Evolutionary conservation across 2,113 vertebrate species (phyloP).

Genomic region (Chloroceryle aenea): DNA sequence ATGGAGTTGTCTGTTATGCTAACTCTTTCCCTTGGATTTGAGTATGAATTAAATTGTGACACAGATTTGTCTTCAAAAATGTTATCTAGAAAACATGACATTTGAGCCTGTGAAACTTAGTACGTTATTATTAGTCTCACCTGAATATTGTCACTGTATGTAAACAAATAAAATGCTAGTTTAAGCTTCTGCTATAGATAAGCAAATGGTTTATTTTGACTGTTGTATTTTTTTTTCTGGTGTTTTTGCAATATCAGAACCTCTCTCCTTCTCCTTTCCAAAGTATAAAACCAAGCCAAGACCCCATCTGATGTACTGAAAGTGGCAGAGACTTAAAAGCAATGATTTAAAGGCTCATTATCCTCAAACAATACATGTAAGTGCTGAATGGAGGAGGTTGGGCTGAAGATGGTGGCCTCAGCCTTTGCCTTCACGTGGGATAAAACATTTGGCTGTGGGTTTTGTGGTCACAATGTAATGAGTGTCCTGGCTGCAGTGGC

Average conservation of each 20-base stretch:
- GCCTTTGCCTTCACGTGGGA: accelerated
- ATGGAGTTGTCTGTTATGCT: neutral
- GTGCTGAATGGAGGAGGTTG: neutral
- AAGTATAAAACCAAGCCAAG: neutral
- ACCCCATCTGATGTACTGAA: neutral
- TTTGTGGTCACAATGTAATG: neutral
- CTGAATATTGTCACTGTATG: neutral
- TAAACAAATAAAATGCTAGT: conserved; percentile 7
- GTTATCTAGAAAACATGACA: neutral
- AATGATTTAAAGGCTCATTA: neutral
- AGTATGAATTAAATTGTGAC: conserved; percentile 13
- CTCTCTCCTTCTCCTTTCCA: neutral
- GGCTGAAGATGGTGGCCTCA: neutral
- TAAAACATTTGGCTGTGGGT: neutral
- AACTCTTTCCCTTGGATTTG: neutral
- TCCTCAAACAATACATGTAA: neutral
- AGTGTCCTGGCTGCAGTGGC: neutral
- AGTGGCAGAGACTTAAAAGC: neutral
- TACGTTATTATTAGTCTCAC: neutral
- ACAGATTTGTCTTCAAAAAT: neutral
- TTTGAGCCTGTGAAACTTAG: neutral
- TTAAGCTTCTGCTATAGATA: neutral
- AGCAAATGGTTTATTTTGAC: neutral
- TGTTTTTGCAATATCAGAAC: neutral
- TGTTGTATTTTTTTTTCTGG: neutral